These are phyloP conservation scores for Cylloceria caligata DNA, from an alignment of 2,888 invertebrate species.

Conservation along the genomic window DNA sequence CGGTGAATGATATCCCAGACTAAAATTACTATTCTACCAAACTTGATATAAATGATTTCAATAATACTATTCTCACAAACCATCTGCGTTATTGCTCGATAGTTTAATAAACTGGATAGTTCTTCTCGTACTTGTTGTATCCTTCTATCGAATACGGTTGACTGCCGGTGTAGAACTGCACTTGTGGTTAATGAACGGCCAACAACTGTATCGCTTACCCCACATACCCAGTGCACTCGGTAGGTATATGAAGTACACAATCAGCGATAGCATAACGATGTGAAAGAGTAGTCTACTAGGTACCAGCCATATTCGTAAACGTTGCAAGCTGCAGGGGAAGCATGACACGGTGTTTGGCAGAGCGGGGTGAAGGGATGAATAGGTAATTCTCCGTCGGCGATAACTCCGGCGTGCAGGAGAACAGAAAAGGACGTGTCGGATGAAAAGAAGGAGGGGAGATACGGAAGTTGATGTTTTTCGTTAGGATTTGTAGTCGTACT, in stretches of 20 bases:
- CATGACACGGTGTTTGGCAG: constrained; percentile 5
- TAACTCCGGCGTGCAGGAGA: constrained; percentile 25
- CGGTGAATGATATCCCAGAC: too few species aligned
- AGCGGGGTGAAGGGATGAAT: constrained; percentile 44
- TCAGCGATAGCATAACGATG: not conserved
- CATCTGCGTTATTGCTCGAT: too few species aligned
- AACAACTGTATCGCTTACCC: constrained; percentile 61
- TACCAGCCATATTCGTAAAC: not conserved
- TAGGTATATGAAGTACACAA: not conserved
- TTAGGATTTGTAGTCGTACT: constrained; percentile 57
- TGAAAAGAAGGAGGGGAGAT: constrained; percentile 10
- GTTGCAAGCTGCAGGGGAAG: not conserved
- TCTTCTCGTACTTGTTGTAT: not conserved
- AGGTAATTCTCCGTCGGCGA: constrained; percentile 38
- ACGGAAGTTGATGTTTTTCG: constrained; percentile 66
- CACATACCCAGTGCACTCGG: constrained; percentile 15
- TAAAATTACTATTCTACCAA: too few species aligned
- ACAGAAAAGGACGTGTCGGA: constrained; percentile 34
- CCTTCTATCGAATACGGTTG: not conserved
- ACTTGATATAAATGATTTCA: too few species aligned
- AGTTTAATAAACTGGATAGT: too few species aligned
- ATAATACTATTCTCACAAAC: too few species aligned
- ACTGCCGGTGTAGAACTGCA: not conserved
- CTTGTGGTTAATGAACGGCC: constrained; percentile 20
- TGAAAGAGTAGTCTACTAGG: constrained; percentile 24